phyloP scores from a whole-genome alignment of 1,140 invertebrate species.

The Leptinotarsa lineolata region DNA sequence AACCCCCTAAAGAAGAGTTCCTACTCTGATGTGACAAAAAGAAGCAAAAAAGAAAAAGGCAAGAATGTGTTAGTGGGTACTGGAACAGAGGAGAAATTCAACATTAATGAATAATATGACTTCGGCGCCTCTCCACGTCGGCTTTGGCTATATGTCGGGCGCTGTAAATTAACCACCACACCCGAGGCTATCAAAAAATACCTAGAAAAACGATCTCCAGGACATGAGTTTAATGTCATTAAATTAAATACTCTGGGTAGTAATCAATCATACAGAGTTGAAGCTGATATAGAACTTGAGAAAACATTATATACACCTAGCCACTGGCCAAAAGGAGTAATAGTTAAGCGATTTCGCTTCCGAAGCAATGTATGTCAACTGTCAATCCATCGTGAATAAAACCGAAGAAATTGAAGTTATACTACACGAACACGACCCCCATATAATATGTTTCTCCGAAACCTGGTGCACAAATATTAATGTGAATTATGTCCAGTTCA shows the following conservation, averaged over 20 bases:
- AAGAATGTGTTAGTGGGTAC: background rate
- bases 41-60: background rate
- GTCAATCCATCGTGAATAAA: slow-evolving; percentile 11
- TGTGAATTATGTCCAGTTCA: slow-evolving; percentile 7
- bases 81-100: background rate
- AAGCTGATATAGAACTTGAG: too few relatives aligned
- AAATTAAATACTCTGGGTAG: too few relatives aligned
- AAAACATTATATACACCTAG: slow-evolving; percentile 10
- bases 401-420: slow-evolving; percentile 11
- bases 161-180: too few relatives aligned
- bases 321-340: slow-evolving; percentile 15
- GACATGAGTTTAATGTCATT: too few relatives aligned
- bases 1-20: background rate
- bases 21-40: background rate
- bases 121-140: background rate
- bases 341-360: too few relatives aligned
- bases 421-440: too few relatives aligned
- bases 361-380: slow-evolving; percentile 1
- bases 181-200: too few relatives aligned
- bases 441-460: too few relatives aligned
- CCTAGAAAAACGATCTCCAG: too few relatives aligned
- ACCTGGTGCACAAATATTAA: too few relatives aligned
- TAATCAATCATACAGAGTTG: too few relatives aligned
- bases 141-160: too few relatives aligned
- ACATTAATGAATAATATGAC: background rate